These are phyloP conservation scores for Felis catus DNA, from an alignment of 2,113 vertebrate genomes.

Conservation along the genomic window DNA sequence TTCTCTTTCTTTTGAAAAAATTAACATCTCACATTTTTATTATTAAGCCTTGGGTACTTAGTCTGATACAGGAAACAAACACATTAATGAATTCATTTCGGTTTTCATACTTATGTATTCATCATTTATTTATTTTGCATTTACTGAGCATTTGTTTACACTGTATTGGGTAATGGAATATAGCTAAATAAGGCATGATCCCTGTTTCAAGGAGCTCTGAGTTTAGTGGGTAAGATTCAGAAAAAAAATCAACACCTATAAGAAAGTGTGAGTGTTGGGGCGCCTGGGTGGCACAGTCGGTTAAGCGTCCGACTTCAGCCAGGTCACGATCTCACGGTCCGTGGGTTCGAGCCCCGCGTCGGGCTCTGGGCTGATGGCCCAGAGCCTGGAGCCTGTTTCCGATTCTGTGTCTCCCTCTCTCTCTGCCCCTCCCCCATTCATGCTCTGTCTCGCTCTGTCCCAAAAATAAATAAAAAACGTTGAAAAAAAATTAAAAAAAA, in stretches of 20 bases:
- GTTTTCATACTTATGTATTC: not conserved
- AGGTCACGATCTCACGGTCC: too few relatives aligned
- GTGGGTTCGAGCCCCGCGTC: too few relatives aligned
- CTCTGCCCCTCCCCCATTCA: too few relatives aligned
- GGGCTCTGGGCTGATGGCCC: too few relatives aligned
- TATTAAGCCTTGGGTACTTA: not conserved
- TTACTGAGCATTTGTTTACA: conserved; percentile 11
- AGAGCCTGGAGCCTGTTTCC: too few relatives aligned
- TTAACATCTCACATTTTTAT: not conserved
- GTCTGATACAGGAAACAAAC: not conserved
- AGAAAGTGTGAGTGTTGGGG: not conserved
- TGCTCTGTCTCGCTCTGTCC: too few relatives aligned
- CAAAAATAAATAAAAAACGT: too few relatives aligned
- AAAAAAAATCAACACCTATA: not conserved
- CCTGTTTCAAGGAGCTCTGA: not conserved
- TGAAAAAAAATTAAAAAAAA: too few relatives aligned
- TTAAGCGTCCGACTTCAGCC: too few relatives aligned
- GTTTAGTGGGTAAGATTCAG: not conserved
- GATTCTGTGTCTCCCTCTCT: too few relatives aligned
- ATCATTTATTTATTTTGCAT: not conserved
- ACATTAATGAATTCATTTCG: not conserved
- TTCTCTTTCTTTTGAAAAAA: conserved; percentile 33
- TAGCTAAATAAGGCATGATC: not conserved
- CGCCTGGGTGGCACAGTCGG: too few relatives aligned
- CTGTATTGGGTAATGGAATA: not conserved